Evolutionary conservation across 92 coral and sea anemone genomes (phyloP).

Genomic region (Scolanthus callimorphus): DNA sequence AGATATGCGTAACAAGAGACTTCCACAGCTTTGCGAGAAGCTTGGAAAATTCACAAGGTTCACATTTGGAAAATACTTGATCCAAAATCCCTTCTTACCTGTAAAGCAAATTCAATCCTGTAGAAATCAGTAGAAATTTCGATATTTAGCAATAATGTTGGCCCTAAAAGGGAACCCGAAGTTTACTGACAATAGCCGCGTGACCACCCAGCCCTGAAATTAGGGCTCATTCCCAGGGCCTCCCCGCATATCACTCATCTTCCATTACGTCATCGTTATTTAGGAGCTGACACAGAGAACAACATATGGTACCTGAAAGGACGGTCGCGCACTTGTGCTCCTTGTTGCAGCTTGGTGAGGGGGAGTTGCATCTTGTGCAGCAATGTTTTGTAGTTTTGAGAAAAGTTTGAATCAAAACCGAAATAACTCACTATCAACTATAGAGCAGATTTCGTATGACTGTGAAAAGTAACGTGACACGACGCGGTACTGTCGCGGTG

Average conservation of each 20-base stretch:
- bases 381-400: no score
- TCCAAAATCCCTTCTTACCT: slow-evolving; percentile 24
- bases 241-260: slow-evolving; percentile 24
- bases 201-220: slow-evolving; percentile 59
- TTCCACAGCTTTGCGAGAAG: slow-evolving; percentile 16
- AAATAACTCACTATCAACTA: no score
- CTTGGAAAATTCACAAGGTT: neutral
- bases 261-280: slow-evolving; percentile 55
- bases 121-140: slow-evolving; percentile 13
- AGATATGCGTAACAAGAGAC: slow-evolving; percentile 41
- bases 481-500: no score
- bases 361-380: no score
- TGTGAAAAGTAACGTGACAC: no score
- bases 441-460: no score
- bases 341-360: no score
- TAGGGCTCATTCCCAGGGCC: slow-evolving; percentile 23
- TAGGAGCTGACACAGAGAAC: slow-evolving; percentile 5
- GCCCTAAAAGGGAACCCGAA: slow-evolving; percentile 12
- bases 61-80: neutral
- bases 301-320: neutral
- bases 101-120: slow-evolving; percentile 6
- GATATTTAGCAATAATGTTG: slow-evolving; percentile 32
- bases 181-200: slow-evolving; percentile 64
- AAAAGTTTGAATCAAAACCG: no score
- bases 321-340: no score